phyloP scores from a whole-genome alignment of 2,797 vertebrate species.

The Sarcophilus harrisii region DNA sequence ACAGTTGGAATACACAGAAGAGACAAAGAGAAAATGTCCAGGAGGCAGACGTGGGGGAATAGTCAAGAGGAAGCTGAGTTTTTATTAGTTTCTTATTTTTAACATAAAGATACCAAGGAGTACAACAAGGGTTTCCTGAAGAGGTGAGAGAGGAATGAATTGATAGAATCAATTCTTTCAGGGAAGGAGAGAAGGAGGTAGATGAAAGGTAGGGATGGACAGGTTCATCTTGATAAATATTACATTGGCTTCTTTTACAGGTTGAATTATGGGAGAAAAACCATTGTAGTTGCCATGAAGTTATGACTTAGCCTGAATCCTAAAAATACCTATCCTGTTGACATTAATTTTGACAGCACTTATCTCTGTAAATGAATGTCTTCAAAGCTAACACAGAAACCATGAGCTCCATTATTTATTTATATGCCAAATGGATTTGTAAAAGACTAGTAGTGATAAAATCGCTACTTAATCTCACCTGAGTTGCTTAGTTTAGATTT shows the following conservation, averaged over 20 bases:
- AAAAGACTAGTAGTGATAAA: not conserved
- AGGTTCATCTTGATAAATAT: not conserved
- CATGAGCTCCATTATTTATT: not conserved
- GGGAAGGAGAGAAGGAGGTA: not conserved
- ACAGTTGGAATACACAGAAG: too few relatives aligned
- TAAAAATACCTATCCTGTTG: not conserved
- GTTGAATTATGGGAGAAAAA: not conserved
- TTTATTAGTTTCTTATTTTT: too few relatives aligned
- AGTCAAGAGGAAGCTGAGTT: too few relatives aligned
- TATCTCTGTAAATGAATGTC: not conserved
- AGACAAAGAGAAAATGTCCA: too few relatives aligned
- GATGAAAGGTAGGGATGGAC: not conserved
- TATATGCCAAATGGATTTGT: not conserved
- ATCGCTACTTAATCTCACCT: not conserved
- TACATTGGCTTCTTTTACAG: not conserved
- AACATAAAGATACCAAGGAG: too few relatives aligned
- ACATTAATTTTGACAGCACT: not conserved
- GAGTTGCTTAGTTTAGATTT: not conserved
- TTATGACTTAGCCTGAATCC: not conserved
- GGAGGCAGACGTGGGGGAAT: too few relatives aligned
- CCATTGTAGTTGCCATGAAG: not conserved
- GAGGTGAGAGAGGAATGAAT: not conserved
- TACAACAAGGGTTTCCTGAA: not conserved
- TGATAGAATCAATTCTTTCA: not conserved
- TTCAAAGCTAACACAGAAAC: not conserved